These are phyloP conservation scores for Holotrichia oblita DNA, from an alignment of 1,140 invertebrate genomes.

Conservation along the genomic window DNA sequence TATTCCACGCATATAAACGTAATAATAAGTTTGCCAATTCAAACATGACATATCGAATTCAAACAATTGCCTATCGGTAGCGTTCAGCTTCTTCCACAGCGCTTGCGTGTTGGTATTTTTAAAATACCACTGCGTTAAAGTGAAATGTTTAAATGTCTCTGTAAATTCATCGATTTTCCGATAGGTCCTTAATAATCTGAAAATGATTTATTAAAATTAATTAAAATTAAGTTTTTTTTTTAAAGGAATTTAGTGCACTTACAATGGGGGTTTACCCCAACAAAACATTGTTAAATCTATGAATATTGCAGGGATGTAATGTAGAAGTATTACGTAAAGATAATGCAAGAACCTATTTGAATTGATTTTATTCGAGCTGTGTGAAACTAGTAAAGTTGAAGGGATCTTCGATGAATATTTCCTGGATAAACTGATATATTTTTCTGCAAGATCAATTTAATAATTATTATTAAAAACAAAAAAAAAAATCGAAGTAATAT, in stretches of 20 bases:
- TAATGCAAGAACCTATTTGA: constrained; percentile 7
- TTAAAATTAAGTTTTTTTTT: constrained; percentile 63
- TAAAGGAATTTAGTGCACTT: constrained; percentile 63
- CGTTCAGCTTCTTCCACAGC: constrained; percentile 70
- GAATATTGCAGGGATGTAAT: constrained; percentile 44
- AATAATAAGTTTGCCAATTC: constrained; percentile 70
- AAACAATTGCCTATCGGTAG: constrained; percentile 68
- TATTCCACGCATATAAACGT: constrained; percentile 67
- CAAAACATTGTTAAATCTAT: constrained; percentile 60
- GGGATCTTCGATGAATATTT: constrained; percentile 40
- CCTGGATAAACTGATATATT: constrained; percentile 38
- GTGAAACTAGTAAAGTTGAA: constrained; percentile 41
- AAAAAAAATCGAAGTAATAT: constrained; percentile 62
- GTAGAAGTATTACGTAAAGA: constrained; percentile 29
- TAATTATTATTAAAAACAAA: too few species aligned
- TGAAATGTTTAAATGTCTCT: constrained; percentile 76
- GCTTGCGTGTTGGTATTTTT: constrained; percentile 71
- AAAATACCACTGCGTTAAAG: constrained; percentile 75
- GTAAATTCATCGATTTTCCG: constrained; percentile 77
- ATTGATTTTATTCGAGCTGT: constrained; percentile 31
- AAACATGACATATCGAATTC: constrained; percentile 67
- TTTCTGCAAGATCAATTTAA: too few species aligned
- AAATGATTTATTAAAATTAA: constrained; percentile 55
- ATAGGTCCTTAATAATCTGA: constrained; percentile 79
- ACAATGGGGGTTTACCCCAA: constrained; percentile 67